Evolutionary conservation across 2,888 invertebrate genomes (phyloP), one percentile per base, ranked within the genome.

Genomic region (Cryptocheilus praepositus): DNA sequence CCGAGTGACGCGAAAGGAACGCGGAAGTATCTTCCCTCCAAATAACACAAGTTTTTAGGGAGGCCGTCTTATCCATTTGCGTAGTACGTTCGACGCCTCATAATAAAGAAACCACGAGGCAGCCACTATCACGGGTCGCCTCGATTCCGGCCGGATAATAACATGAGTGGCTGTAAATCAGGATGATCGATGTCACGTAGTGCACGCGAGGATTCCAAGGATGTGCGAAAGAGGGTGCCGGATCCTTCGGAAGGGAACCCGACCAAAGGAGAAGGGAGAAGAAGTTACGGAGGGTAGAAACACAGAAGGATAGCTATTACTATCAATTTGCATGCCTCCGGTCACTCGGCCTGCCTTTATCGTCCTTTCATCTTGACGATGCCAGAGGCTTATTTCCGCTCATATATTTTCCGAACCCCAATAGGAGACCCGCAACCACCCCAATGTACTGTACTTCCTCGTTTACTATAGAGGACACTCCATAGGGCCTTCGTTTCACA

Each of bases 301-400:
- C 68, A 67, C 63, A 68, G 73, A 76, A 70, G 73, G 69, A 75
- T 71, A 74, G 73, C 79, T 82, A 80, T 82, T 82, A 77, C 76
- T 81, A 83, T 83, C 79, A 82, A 83, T 80, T 80, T 80, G 79
- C 81, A 82, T 81, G 81, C 79, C 79, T 81, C 77, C 81, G 81
- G 81, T 81, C 81, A 83, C 76, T 82, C 79, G 79, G 68, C 72
- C 69, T 75, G 72, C 79, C 77, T 77, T 81, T 80, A 82, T 79
- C 82, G 72, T 79, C 77, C 77, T 76, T 80, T 80, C 81, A 82
- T 79, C 81, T 80, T 78, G 77, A 56, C 71, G 76, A 79, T 74
- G 77, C 71, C 71, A 71, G 71, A 65, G 73, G 74, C 77, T 79
- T 79, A 76, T 79, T 80, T 74, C 76, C 81, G 77, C 70, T 71